Evolutionary conservation across 2,888 invertebrate genomes (phyloP).

Genomic region (Invenusta paracnida): DNA sequence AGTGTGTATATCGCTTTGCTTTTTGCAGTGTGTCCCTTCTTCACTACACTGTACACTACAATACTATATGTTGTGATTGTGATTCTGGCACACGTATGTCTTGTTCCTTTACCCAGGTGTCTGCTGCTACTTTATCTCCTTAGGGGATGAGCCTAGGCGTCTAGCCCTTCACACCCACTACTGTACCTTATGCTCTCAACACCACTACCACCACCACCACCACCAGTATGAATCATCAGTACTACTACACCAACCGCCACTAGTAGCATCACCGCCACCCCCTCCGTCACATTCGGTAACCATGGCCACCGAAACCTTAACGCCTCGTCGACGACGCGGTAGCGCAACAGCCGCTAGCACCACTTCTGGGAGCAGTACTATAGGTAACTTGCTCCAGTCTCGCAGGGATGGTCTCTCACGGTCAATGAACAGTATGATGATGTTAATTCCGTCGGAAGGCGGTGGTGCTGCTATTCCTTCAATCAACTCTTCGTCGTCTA

Average conservation of each 20-base stretch:
- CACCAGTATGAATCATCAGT: not conserved
- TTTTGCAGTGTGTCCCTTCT: too few species aligned
- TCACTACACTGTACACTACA: too few species aligned
- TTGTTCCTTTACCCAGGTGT: too few species aligned
- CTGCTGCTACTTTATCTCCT: not conserved
- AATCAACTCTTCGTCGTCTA: too few species aligned
- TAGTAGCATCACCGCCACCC: not conserved
- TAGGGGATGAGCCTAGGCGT: not conserved
- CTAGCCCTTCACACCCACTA: not conserved
- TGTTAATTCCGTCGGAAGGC: too few species aligned
- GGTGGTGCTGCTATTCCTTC: too few species aligned
- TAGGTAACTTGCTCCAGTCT: not conserved
- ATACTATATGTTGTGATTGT: too few species aligned
- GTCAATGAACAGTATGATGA: not conserved
- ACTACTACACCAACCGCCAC: not conserved
- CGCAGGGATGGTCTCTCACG: not conserved
- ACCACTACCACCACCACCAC: conserved; percentile 6
- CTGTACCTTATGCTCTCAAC: not conserved
- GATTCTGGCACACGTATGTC: too few species aligned
- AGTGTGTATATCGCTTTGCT: too few species aligned
- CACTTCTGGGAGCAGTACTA: not conserved
- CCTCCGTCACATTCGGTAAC: not conserved
- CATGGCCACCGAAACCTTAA: not conserved
- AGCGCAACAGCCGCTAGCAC: not conserved
- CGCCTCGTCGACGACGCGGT: not conserved